Conservation (phyloP, 2,113 vertebrate species). For the Sinocyclocheilus rhinocerous region DNA sequence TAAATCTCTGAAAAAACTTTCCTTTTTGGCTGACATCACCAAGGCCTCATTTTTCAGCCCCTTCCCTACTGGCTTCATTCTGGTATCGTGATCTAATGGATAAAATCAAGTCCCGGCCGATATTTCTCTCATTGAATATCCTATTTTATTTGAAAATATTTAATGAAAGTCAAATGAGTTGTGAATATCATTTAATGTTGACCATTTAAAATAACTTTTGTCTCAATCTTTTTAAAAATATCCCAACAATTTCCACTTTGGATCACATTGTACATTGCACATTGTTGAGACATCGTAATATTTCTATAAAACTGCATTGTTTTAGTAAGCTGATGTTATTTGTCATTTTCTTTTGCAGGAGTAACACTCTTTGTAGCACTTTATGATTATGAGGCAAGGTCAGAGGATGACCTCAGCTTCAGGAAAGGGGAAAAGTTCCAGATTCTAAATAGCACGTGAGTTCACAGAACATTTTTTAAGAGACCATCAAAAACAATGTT, state of each 20-base stretch:
- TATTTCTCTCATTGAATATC: too few species aligned
- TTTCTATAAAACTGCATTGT: neutral
- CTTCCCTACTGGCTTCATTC: neutral
- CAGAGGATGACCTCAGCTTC: slow-evolving; percentile 98
- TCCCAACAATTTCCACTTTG: neutral
- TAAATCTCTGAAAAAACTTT: neutral
- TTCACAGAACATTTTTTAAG: slow-evolving; percentile 57
- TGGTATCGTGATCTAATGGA: neutral
- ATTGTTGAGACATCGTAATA: neutral
- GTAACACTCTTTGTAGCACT: slow-evolving; percentile 99
- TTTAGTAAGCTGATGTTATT: neutral
- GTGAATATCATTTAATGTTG: neutral
- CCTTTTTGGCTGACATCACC: neutral
- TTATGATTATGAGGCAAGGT: slow-evolving; percentile 97
- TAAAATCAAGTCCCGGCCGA: neutral
- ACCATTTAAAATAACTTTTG: neutral
- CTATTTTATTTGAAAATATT: too few species aligned
- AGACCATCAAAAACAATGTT: neutral
- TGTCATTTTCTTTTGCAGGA: slow-evolving; percentile 74
- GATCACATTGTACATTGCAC: neutral
- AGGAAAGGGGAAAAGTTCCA: slow-evolving; percentile 99
- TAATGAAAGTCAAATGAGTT: neutral
- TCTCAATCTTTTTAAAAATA: neutral
- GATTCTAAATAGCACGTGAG: slow-evolving; percentile 99
- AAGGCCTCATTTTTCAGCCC: neutral